These are phyloP conservation scores for Anhinga rufa DNA, from an alignment of 2,113 vertebrate genomes.

Conservation along the genomic window DNA sequence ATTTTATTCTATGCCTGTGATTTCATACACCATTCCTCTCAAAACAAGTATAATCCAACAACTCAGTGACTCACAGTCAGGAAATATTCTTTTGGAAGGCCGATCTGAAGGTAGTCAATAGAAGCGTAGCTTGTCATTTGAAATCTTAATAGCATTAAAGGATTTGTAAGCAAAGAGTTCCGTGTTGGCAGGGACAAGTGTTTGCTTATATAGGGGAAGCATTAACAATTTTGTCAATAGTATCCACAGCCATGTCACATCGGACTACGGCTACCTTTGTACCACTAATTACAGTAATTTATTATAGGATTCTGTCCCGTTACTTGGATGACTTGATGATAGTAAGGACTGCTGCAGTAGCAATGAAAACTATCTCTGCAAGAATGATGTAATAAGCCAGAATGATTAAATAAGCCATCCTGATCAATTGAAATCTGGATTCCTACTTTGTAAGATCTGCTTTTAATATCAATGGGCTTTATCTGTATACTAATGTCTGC, in stretches of 20 bases:
- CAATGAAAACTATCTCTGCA: not conserved
- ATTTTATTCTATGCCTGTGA: not conserved
- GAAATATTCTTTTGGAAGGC: not conserved
- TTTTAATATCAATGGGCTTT: not conserved
- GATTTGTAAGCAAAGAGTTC: slow-evolving; percentile 51
- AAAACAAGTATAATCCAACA: not conserved
- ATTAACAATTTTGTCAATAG: slow-evolving; percentile 49
- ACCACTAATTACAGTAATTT: slow-evolving; percentile 57
- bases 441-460: not conserved
- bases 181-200: not conserved
- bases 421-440: not conserved
- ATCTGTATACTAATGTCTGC: not conserved
- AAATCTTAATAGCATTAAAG: slow-evolving; percentile 61
- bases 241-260: slow-evolving; percentile 16
- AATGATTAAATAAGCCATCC: not conserved
- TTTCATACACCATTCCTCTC: not conserved
- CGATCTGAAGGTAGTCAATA: not conserved
- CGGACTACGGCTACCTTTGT: not conserved
- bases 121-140: slow-evolving; percentile 32
- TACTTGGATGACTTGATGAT: not conserved
- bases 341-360: not conserved
- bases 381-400: not conserved
- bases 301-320: not conserved
- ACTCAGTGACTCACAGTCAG: not conserved
- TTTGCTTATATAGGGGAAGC: slow-evolving; percentile 38